These are phyloP conservation scores for Cherax destructor DNA, from an alignment of 1,140 invertebrate genomes.

Conservation along the genomic window DNA sequence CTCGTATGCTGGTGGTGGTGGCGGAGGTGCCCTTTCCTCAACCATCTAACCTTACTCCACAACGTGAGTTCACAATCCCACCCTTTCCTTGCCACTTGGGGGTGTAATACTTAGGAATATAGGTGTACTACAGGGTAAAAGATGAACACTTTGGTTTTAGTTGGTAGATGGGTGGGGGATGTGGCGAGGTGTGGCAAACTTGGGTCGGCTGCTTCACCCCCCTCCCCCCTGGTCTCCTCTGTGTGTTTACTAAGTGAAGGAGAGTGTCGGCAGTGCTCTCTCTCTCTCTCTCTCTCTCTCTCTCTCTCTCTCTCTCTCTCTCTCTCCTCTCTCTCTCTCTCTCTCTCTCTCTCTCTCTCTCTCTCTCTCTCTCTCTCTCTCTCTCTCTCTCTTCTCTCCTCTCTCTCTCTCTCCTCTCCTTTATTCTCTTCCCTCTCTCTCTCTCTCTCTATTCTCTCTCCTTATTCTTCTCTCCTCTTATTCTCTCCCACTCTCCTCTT, in stretches of 20 bases:
- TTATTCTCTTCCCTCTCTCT: too few species aligned
- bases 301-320: conserved; percentile 20
- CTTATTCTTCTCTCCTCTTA: not conserved
- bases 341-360: not conserved
- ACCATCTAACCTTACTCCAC: not conserved
- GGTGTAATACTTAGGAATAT: too few species aligned
- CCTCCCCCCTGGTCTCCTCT: not conserved
- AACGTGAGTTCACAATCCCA: too few species aligned
- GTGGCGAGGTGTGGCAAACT: not conserved
- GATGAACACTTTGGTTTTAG: too few species aligned
- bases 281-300: not conserved
- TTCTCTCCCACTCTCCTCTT: not conserved
- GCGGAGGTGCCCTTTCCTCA: not conserved
- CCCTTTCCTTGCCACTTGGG: too few species aligned
- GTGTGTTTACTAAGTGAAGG: conserved; percentile 18
- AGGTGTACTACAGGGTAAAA: too few species aligned
- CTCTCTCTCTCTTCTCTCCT: conserved; percentile 2
- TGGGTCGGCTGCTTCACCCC: not conserved
- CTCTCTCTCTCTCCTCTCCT: too few species aligned
- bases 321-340: conserved; percentile 39
- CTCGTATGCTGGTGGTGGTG: not conserved
- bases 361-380: conserved; percentile 6
- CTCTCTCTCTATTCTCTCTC: conserved; percentile 4
- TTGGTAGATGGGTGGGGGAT: not conserved
- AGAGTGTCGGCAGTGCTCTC: not conserved